Percentiles rank a stretch among this genome's conserved stretches.
These are phyloP conservation scores for Nipponacmea schrenckii DNA, from an alignment of 2,888 invertebrate genomes.

Conservation along the genomic window DNA sequence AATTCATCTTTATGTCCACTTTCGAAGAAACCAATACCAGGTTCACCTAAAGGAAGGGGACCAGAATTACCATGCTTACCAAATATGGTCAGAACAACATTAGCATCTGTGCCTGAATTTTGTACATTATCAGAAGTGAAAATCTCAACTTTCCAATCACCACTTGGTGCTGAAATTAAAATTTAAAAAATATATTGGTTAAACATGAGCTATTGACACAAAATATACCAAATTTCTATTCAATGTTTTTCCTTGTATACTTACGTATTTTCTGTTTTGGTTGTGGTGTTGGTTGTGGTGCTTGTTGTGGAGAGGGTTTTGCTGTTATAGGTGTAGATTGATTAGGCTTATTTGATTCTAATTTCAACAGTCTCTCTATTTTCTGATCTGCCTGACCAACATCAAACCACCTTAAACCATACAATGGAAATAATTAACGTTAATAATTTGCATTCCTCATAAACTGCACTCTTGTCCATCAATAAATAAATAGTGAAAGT, in stretches of 20 bases:
- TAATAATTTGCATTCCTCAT: background rate
- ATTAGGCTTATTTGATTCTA: conserved; percentile 19
- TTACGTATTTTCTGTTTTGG: conserved; percentile 7
- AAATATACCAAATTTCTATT: too few relatives aligned
- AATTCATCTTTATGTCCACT: conserved; percentile 58
- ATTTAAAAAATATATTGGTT: background rate
- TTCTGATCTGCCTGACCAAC: conserved; percentile 60
- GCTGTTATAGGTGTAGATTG: conserved; percentile 11
- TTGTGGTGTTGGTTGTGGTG: background rate
- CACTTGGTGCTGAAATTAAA: conserved; percentile 34
- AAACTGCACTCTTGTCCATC: background rate
- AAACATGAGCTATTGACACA: too few relatives aligned
- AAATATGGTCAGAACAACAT: conserved; percentile 60
- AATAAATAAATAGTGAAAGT: too few relatives aligned
- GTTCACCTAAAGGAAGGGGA: conserved; percentile 46
- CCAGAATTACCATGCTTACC: conserved; percentile 58
- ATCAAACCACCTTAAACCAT: conserved; percentile 61
- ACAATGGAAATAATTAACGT: conserved; percentile 8
- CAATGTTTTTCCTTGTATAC: background rate
- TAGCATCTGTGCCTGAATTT: conserved; percentile 57
- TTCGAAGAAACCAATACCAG: conserved; percentile 47
- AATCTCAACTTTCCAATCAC: conserved; percentile 52
- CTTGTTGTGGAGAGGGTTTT: conserved; percentile 12
- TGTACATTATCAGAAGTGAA: conserved; percentile 42
- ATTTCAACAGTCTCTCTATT: conserved; percentile 48